Base-by-base conservation (phyloP, 2,113 vertebrate species). In the Cairina moschata region DNA sequence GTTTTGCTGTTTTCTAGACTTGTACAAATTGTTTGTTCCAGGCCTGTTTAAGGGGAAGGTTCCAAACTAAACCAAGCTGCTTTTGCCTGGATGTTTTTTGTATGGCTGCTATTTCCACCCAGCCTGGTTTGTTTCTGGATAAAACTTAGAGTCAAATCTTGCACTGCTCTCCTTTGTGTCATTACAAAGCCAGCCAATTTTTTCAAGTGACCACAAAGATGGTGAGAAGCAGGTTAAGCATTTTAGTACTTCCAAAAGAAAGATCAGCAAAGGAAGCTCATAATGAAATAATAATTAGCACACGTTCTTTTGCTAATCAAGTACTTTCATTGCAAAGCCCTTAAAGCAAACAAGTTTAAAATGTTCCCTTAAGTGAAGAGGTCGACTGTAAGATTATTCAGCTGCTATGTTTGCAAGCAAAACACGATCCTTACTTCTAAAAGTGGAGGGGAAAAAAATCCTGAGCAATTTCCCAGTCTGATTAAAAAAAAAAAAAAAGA, bases 221-320 rank as follows among this genome's bases (percentile, higher is more conserved):
- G 10, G 9, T 32, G 67, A 83, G 36, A 88, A 59, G 8, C 31
- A 66, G 15, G 52, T n/a, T 63, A 69, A 40, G 13, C 13, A 78
- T 93, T 81, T 86, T 44, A 78, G 67, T 81, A 34, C 25, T 83
- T 88, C 34, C 17, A 68, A 56, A 67, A 26, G 52, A 81, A 94
- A 88, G 34, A 56, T 36, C 42, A 72, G 6, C 21, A 26, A 31
- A 71, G 56, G 18, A 91, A 83, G 59, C 78, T 78, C 6, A 42
- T 83, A 42, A 83, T 71, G 56, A 90, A 83, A 63, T 75, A 83
- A 31, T 92, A 88, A 93, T 83, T 84, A 75, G 8, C n/a, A 26
- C 40, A 55, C 34, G 23, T 60, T 63, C 55, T 82, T 91, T 79
- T 75, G 38, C 34, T 86, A 71, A 95, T 78, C 62, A 69, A 72